Percentiles rank a stretch among this genome's conserved stretches.
phyloP scores from a whole-genome alignment of 1,140 invertebrate species.

The Palaemon carinicauda region DNA sequence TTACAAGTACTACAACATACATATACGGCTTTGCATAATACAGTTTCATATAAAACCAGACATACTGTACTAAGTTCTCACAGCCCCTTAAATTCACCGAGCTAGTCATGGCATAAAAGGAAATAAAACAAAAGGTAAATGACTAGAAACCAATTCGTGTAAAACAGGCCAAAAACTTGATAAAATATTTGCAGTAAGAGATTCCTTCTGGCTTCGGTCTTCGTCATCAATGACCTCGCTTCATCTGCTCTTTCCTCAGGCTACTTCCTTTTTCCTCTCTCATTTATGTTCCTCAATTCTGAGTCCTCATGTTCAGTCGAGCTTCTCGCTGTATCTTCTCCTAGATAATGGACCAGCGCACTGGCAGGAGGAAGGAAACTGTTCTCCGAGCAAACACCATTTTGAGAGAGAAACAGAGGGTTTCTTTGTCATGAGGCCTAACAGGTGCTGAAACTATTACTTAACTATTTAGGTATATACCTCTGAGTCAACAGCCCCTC shows the following conservation, averaged over 20 bases:
- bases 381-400: constrained; percentile 1
- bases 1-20: constrained; percentile 56
- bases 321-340: constrained; percentile 53
- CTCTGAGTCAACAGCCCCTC: constrained; percentile 21
- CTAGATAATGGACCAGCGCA: constrained; percentile 51
- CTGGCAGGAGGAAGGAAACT: constrained; percentile 21
- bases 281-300: constrained; percentile 50
- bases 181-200: constrained; percentile 54
- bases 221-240: constrained; percentile 23
- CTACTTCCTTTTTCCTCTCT: constrained; percentile 45
- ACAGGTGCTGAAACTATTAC: constrained; percentile 42
- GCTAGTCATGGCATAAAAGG: constrained; percentile 58
- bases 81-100: constrained; percentile 58
- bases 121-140: constrained; percentile 58
- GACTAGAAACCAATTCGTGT: constrained; percentile 57
- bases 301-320: constrained; percentile 41
- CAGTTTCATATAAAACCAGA: constrained; percentile 58
- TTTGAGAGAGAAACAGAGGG: constrained; percentile 25
- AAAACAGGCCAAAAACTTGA: constrained; percentile 49
- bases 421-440: constrained; percentile 41
- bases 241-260: constrained; percentile 31
- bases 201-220: constrained; percentile 50
- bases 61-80: constrained; percentile 59
- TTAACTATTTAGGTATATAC: constrained; percentile 38
- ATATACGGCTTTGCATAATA: constrained; percentile 58